Evolutionary conservation across 2,888 invertebrate species (phyloP), one percentile per base, ranked within the genome.

Genomic region (Macrosiphum euphorbiae): DNA sequence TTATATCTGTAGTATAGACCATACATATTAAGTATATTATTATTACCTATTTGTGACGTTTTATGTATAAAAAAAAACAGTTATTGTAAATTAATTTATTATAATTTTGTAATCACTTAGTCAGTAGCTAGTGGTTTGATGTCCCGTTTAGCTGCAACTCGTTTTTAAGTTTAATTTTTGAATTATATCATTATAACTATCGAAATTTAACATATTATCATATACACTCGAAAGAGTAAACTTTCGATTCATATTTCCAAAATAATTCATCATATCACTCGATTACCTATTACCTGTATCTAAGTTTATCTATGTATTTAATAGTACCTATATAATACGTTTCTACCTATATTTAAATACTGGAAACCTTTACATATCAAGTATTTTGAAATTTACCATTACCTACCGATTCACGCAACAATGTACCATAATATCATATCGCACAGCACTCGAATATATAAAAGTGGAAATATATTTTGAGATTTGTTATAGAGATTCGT

Each of bases 1-100:
- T 58, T 89, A 88, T 92, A 88, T 92, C 92, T 26, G 92, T 92
- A 92, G 92, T 88, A 78, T 92, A 92, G 92, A 92, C 7, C 16
- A 50, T 87, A 90, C 67, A 89, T n/a, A n/a, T 35, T 91, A 91
- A 84, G 26, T 84, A 41, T 85, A 78, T 67, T 84, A 89, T 90
- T 88, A 88, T 55, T 90, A 91, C 3, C 24, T 84, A 35, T 78
- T 85, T 86, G 86, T 58, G n/a, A 92, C 50, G 61, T 92, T 87
- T 92, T 92, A 35, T 78, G 11, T 52, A 85, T 84, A 44, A 5
- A 84, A 26, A 89, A 61, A 86, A 86, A 58, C 88, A 41, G 58
- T 58, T 89, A 50, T 50, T 41, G 67, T 92, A 92, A 87, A 35
- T 87, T 67, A 55, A 85, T 85, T 35, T 8, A 67, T 55, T 52